Percentiles rank a stretch among this genome's conserved stretches.
Conservation (phyloP, 2,888 invertebrate species). For the Deilephila elpenor region DNA sequence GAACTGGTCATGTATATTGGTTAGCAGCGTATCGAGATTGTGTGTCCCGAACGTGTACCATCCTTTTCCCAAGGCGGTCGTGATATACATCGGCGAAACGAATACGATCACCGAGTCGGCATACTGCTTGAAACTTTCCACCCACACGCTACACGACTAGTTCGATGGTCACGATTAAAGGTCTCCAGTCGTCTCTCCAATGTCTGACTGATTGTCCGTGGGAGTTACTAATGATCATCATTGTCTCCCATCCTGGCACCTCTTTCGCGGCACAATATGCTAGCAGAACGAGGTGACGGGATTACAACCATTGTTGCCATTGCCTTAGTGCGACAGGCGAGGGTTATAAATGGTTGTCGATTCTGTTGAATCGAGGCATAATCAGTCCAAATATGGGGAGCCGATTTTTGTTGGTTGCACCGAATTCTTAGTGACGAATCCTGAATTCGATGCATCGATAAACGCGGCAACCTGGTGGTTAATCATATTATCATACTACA, state of each 20-base stretch:
- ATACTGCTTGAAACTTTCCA: background rate
- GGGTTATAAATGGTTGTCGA: background rate
- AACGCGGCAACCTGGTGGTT: no score
- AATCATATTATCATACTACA: no score
- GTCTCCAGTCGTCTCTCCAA: background rate
- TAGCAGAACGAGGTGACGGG: slow-evolving; percentile 1
- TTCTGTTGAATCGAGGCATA: background rate
- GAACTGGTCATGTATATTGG: background rate
- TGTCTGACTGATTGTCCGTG: background rate
- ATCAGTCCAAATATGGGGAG: no score
- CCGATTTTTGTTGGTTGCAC: no score
- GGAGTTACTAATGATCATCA: background rate
- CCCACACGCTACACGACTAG: background rate
- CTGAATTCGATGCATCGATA: no score
- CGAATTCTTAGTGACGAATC: no score
- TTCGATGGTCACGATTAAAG: background rate
- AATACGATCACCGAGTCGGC: background rate
- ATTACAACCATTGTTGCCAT: background rate
- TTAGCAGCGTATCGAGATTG: background rate
- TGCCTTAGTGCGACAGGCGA: background rate
- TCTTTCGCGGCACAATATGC: background rate
- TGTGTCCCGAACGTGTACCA: background rate
- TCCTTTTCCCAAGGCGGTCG: background rate
- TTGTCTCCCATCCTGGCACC: background rate
- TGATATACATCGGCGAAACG: background rate